These are phyloP conservation scores for Stenodema calcarata DNA, from an alignment of 2,888 invertebrate species.

Conservation along the genomic window DNA sequence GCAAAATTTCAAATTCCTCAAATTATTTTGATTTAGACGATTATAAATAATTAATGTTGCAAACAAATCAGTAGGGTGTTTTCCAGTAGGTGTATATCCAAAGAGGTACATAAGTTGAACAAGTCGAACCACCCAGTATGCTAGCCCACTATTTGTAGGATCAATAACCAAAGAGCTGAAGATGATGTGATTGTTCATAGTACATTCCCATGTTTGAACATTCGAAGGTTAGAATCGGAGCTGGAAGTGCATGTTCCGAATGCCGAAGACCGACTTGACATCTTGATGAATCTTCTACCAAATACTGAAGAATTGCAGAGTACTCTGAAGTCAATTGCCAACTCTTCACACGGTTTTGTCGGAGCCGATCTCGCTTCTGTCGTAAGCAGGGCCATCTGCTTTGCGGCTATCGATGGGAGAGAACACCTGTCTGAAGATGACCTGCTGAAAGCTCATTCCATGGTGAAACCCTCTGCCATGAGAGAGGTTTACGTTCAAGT, in stretches of 20 bases:
- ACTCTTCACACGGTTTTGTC: slow-evolving; percentile 86
- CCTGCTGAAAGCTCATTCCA: slow-evolving; percentile 70
- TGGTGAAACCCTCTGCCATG: slow-evolving; percentile 88
- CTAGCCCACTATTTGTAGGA: no score
- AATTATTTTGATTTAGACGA: no score
- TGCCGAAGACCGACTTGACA: slow-evolving; percentile 70
- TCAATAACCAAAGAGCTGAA: no score
- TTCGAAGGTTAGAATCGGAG: slow-evolving; percentile 74
- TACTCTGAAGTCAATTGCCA: slow-evolving; percentile 69
- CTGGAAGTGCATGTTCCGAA: slow-evolving; percentile 81
- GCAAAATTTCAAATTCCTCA: no score
- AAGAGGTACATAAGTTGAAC: no score
- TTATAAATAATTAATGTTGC: no score
- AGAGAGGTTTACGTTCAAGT: slow-evolving; percentile 86
- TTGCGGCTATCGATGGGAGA: slow-evolving; percentile 55
- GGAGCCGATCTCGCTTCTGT: slow-evolving; percentile 84
- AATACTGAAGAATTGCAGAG: slow-evolving; percentile 61
- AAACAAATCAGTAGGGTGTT: no score
- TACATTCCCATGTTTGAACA: no score
- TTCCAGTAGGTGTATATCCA: no score
- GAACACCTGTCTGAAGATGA: slow-evolving; percentile 63
- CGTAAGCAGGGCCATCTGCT: slow-evolving; percentile 74
- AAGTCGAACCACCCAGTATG: no score
- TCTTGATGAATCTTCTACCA: slow-evolving; percentile 71
- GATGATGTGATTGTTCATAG: no score